A percentile compares a stretch with the other conserved stretches of the same genome.
Conservation (phyloP, 2,888 invertebrate genomes). For the Leptura quadrifasciata region DNA sequence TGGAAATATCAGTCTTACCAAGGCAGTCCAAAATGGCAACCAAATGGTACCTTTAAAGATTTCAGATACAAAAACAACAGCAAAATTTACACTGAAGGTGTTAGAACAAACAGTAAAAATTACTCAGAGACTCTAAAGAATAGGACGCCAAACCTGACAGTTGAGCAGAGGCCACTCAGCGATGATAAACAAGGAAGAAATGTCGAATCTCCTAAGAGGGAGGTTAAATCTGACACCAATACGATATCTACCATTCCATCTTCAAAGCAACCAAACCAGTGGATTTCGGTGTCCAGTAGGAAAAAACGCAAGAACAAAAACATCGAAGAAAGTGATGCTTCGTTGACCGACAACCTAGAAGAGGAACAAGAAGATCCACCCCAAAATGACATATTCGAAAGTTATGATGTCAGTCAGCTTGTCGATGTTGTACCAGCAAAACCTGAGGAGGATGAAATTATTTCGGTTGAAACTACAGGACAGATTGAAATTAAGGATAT, state of each 20-base stretch:
- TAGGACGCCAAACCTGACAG: background rate
- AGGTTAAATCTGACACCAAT: constrained; percentile 25
- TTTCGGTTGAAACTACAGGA: constrained; percentile 47
- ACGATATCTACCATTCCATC: constrained; percentile 21
- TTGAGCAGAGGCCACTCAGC: constrained; percentile 18
- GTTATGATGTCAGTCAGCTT: constrained; percentile 64
- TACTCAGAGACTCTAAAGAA: constrained; percentile 53
- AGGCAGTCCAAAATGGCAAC: constrained; percentile 49
- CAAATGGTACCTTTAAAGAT: constrained; percentile 42
- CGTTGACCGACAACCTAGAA: constrained; percentile 43
- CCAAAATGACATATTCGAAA: constrained; percentile 62
- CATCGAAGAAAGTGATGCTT: constrained; percentile 59
- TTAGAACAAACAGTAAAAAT: constrained; percentile 47
- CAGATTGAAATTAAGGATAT: constrained; percentile 51
- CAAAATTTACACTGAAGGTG: constrained; percentile 22
- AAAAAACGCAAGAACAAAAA: constrained; percentile 71
- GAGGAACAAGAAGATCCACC: constrained; percentile 49
- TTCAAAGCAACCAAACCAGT: constrained; percentile 62
- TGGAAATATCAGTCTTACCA: constrained; percentile 55
- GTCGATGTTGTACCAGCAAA: constrained; percentile 62
- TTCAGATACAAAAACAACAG: constrained; percentile 37
- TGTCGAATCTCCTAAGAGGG: constrained; percentile 20
- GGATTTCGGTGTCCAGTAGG: constrained; percentile 71
- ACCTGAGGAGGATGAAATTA: constrained; percentile 46
- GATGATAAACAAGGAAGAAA: constrained; percentile 33